These are phyloP conservation scores for Andricus quercusramuli DNA, from an alignment of 2,888 invertebrate species.

Conservation along the genomic window DNA sequence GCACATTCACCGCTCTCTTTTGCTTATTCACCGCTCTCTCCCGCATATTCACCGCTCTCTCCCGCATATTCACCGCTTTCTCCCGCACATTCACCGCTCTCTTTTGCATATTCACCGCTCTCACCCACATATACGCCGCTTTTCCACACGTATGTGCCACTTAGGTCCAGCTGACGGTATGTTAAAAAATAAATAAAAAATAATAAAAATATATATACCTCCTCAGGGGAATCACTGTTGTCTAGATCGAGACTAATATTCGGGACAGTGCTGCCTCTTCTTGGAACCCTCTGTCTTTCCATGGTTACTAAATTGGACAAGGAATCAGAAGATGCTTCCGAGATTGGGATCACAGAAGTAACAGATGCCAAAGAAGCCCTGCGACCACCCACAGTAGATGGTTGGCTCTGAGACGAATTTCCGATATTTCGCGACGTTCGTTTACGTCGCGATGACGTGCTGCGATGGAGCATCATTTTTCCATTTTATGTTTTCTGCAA, in stretches of 20 bases:
- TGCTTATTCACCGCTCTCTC: too few species aligned
- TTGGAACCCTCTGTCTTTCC: constrained; percentile 81
- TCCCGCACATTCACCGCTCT: too few species aligned
- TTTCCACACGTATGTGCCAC: too few species aligned
- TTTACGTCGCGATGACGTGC: constrained; percentile 84
- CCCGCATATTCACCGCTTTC: too few species aligned
- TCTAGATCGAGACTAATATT: constrained; percentile 81
- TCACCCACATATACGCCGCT: too few species aligned
- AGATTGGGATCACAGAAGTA: constrained; percentile 49
- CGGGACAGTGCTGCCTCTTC: constrained; percentile 82
- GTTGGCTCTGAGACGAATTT: constrained; percentile 82
- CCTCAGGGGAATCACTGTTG: constrained; percentile 65
- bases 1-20: too few species aligned
- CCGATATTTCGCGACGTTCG: constrained; percentile 85
- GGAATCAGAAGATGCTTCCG: constrained; percentile 64
- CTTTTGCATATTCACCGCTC: too few species aligned
- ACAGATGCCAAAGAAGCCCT: constrained; percentile 73
- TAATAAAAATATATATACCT: constrained; percentile 57
- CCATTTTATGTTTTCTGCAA: constrained; percentile 59
- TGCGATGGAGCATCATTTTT: constrained; percentile 83
- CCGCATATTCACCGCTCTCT: too few species aligned
- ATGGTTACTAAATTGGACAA: constrained; percentile 77
- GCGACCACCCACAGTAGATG: constrained; percentile 69
- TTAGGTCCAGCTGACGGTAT: too few species aligned
- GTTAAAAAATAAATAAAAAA: too few species aligned